These are phyloP conservation scores for Vandiemenella viatica DNA, from an alignment of 2,888 invertebrate species.

Conservation along the genomic window DNA sequence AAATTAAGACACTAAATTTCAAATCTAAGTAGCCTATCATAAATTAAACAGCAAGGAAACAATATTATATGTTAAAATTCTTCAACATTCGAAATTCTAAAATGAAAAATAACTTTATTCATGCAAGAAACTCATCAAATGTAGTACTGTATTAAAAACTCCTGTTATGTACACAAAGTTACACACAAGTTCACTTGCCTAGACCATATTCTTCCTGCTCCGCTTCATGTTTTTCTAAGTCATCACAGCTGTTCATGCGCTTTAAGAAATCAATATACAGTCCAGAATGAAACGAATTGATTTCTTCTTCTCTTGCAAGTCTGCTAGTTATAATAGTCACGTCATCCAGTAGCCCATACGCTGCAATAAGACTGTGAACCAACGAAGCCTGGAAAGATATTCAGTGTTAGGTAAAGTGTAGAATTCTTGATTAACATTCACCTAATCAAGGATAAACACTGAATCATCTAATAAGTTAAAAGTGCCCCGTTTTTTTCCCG, in stretches of 20 bases:
- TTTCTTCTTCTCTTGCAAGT: conserved; percentile 41
- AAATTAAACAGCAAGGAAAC: too few relatives aligned
- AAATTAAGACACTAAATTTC: too few relatives aligned
- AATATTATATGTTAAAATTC: too few relatives aligned
- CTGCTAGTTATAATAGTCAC: conserved; percentile 37
- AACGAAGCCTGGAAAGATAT: conserved; percentile 37
- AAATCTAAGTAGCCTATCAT: too few relatives aligned
- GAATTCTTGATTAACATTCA: neutral
- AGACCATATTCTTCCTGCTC: conserved; percentile 48
- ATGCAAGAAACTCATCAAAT: too few relatives aligned
- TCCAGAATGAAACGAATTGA: conserved; percentile 49
- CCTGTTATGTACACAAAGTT: too few relatives aligned
- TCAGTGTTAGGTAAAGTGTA: neutral
- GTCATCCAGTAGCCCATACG: conserved; percentile 37
- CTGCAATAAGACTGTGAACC: conserved; percentile 43
- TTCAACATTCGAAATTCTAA: too few relatives aligned
- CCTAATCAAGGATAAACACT: neutral
- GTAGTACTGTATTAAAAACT: too few relatives aligned
- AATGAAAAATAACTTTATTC: too few relatives aligned
- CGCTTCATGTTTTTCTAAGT: conserved; percentile 32
- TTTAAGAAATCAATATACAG: conserved; percentile 50
- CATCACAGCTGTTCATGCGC: conserved; percentile 24
- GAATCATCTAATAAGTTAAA: neutral
- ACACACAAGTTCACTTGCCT: conserved; percentile 36
- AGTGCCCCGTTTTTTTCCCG: neutral